These are phyloP conservation scores for Nomada fucata DNA, from an alignment of 2,888 invertebrate genomes.

Conservation along the genomic window DNA sequence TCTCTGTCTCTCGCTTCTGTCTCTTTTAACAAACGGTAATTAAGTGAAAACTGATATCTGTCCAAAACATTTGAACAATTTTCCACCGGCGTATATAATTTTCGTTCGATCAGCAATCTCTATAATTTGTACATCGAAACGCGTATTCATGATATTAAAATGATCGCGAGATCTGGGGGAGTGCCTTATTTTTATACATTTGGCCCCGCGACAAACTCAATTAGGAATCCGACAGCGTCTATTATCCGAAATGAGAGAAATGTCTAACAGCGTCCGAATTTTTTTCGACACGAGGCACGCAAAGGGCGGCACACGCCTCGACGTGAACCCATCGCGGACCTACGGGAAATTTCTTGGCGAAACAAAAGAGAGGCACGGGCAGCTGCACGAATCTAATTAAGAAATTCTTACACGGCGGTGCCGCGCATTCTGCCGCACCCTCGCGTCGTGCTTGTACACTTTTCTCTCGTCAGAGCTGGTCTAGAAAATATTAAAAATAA, in stretches of 20 bases:
- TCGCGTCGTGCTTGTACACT: constrained; percentile 32
- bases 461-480: constrained; percentile 54
- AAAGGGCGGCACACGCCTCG: constrained; percentile 43
- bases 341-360: constrained; percentile 66
- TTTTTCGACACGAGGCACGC: constrained; percentile 37
- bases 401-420: constrained; percentile 81
- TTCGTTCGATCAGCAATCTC: background rate
- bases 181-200: background rate
- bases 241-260: constrained; percentile 22
- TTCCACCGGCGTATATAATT: background rate
- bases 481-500: constrained; percentile 81
- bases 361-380: constrained; percentile 72
- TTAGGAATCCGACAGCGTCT: constrained; percentile 33
- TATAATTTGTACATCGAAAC: background rate
- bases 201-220: constrained; percentile 3
- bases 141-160: background rate
- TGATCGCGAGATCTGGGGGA: background rate
- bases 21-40: background rate
- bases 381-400: constrained; percentile 80
- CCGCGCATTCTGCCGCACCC: constrained; percentile 70
- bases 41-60: background rate
- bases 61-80: background rate
- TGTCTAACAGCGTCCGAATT: constrained; percentile 59
- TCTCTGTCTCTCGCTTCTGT: background rate
- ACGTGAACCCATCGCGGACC: constrained; percentile 60